Conservation (phyloP, 1,140 invertebrate genomes). For the Ceratoteleas bidentatus region DNA sequence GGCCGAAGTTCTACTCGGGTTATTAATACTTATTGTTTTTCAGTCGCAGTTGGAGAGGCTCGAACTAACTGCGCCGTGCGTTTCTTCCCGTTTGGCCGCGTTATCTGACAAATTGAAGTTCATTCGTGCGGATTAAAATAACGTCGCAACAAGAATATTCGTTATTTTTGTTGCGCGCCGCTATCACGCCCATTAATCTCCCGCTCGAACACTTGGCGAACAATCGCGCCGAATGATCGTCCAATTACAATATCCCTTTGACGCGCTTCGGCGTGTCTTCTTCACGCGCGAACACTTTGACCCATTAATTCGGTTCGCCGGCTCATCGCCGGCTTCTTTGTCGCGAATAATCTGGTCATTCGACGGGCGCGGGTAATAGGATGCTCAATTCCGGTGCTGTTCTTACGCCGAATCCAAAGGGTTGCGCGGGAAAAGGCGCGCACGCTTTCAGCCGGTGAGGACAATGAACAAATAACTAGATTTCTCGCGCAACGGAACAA, state of each 20-base stretch:
- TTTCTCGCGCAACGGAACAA: slow-evolving; percentile 78
- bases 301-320: slow-evolving; percentile 47
- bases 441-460: slow-evolving; percentile 55
- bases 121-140: slow-evolving; percentile 5
- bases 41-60: background rate
- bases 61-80: slow-evolving; percentile 6
- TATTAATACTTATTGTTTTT: slow-evolving; percentile 47
- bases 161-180: background rate
- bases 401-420: slow-evolving; percentile 39
- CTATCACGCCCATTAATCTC: slow-evolving; percentile 13
- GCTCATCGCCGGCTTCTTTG: slow-evolving; percentile 30
- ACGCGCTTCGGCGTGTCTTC: slow-evolving; percentile 33
- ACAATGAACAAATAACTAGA: slow-evolving; percentile 79
- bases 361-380: slow-evolving; percentile 47
- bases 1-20: slow-evolving; percentile 14
- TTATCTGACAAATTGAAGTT: slow-evolving; percentile 25
- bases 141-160: background rate
- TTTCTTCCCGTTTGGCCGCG: slow-evolving; percentile 12
- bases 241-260: slow-evolving; percentile 47
- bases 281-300: slow-evolving; percentile 45
- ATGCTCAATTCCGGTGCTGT: slow-evolving; percentile 53
- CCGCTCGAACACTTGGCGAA: slow-evolving; percentile 5
- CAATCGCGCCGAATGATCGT: slow-evolving; percentile 35
- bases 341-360: slow-evolving; percentile 57
- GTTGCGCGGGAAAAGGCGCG: slow-evolving; percentile 26